phyloP scores from a whole-genome alignment of 2,888 invertebrate genomes.

The Maniola hyperantus region DNA sequence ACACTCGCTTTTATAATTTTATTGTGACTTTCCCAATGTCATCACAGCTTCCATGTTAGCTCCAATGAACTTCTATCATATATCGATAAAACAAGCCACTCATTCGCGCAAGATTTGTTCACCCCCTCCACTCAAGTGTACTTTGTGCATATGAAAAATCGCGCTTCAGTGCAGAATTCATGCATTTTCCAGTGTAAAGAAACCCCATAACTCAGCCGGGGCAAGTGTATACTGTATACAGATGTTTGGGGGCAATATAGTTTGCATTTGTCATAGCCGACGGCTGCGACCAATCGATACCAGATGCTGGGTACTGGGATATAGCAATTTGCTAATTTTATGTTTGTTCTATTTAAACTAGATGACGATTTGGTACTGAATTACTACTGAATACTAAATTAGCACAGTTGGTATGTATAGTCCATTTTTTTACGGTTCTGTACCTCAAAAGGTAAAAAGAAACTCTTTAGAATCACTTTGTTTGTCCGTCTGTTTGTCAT shows the following conservation, averaged over 20 bases:
- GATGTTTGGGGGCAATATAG: constrained; percentile 43
- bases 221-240: constrained; percentile 39
- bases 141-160: constrained; percentile 17
- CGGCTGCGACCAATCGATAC: constrained; percentile 40
- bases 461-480: too few relatives aligned
- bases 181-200: constrained; percentile 35
- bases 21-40: too few relatives aligned
- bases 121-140: background rate
- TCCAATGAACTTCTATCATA: too few relatives aligned
- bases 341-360: background rate
- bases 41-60: too few relatives aligned
- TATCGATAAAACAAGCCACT: too few relatives aligned
- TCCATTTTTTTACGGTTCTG: too few relatives aligned
- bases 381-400: too few relatives aligned
- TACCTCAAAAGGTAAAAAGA: too few relatives aligned
- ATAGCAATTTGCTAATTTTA: constrained; percentile 11
- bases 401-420: too few relatives aligned
- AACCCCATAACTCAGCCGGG: constrained; percentile 35
- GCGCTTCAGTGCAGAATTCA: constrained; percentile 20
- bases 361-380: too few relatives aligned
- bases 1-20: too few relatives aligned
- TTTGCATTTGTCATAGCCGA: constrained; percentile 43
- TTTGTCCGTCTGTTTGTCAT: too few relatives aligned
- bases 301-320: constrained; percentile 10
- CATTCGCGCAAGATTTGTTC: background rate